Base-by-base conservation (phyloP, 2,888 invertebrate species). In the Tetragnatha montana region DNA sequence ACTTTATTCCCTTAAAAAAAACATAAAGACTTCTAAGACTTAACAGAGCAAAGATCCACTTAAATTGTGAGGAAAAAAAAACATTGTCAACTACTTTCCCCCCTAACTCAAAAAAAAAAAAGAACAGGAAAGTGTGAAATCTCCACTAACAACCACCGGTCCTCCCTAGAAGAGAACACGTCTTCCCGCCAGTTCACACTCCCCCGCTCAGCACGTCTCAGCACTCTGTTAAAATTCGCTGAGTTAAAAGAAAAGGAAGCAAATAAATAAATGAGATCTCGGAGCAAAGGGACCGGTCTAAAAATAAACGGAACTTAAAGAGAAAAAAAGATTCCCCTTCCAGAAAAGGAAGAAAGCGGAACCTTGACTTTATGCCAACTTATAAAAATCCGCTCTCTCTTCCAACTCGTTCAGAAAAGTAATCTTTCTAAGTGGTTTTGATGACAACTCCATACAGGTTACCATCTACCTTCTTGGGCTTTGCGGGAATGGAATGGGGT, bases 361-460 rank as follows among this genome's bases (percentile, higher is more conserved):
- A 75, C 68, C 49, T 87, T 87, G 87, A 87, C 80, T 81, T 49
- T 21, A 81, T 87, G 87, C 81, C 87, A 87, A 81, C 75, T 75
- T 69, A 69, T 75, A 87, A 78, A 60, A 60, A 60, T 60, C 60
- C 60, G 47, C 17, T 73, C 75, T 51, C 60, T 87, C 81, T n/a
- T n/a, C 70, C 68, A 80, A 47, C 78, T 35, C 75, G 68, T 19
- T 14, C 69, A 68, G 81, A 17, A 87, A 80, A 68, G 87, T 35
- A 75, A 74, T 76, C 80, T 76, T 60, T 74, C 81, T 81, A 81
- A 87, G 81, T 87, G 87, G 81, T 87, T 81, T 78, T 87, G 87
- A 81, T 81, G 70, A 60, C 60, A 60, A 60, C 60, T 60, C 17
- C 17, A 60, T 60, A 60, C 60, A 60, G 60, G 60, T 60, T 60